Conservation (phyloP, 2,113 vertebrate species). For the Macaca mulatta region DNA sequence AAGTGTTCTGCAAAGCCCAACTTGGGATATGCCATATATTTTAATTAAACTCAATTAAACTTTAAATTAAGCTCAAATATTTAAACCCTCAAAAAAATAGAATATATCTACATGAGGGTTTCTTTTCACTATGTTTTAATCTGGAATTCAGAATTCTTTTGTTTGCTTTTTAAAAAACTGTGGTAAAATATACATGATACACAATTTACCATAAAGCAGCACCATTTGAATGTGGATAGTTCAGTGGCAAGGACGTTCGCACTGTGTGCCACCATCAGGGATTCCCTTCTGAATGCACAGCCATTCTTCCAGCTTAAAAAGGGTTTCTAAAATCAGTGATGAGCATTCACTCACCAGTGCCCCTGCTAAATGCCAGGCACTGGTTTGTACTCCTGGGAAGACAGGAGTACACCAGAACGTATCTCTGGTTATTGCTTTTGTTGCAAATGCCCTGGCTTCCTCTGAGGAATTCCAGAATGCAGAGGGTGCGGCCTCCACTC, state of each 20-base stretch:
- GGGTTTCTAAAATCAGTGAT: neutral
- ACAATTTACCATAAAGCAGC: neutral
- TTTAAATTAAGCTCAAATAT: no score
- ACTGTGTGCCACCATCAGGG: neutral
- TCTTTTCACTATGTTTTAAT: neutral
- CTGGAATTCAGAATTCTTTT: neutral
- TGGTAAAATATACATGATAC: neutral
- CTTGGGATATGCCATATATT: neutral
- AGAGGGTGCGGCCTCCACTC: fast-evolving
- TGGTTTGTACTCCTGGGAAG: no score
- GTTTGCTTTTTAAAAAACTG: neutral
- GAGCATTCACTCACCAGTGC: neutral
- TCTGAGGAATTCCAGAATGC: neutral
- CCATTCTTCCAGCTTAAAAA: neutral
- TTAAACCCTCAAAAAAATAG: neutral
- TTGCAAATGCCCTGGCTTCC: fast-evolving
- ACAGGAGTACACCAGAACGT: fast-evolving
- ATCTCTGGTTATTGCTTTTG: neutral
- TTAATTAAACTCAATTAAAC: neutral
- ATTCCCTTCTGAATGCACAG: neutral
- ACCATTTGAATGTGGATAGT: neutral
- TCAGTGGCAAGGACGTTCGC: neutral
- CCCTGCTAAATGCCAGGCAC: fast-evolving
- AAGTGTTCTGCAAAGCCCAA: neutral
- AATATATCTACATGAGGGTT: neutral